These are phyloP conservation scores for Orthosia gracilis DNA, from an alignment of 2,888 invertebrate species.

Conservation along the genomic window DNA sequence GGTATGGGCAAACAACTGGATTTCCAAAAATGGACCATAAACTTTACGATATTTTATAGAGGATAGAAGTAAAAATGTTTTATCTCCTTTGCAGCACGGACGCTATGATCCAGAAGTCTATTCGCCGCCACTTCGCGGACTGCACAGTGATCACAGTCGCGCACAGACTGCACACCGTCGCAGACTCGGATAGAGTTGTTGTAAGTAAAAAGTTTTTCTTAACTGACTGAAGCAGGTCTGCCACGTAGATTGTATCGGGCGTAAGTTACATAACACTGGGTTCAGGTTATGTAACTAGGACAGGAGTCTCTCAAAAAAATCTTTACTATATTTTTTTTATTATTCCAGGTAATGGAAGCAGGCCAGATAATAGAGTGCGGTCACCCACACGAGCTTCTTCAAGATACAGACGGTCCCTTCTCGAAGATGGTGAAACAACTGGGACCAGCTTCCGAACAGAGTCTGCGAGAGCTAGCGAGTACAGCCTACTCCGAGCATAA, in stretches of 20 bases:
- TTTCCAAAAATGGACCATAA: neutral
- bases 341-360: conserved; percentile 90
- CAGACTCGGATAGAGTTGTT: conserved; percentile 96
- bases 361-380: conserved; percentile 93
- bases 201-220: conserved; percentile 90
- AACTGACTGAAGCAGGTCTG: no score
- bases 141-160: conserved; percentile 98
- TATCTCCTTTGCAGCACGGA: conserved; percentile 92
- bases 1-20: neutral
- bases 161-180: conserved; percentile 97
- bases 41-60: no score
- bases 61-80: no score
- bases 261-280: no score
- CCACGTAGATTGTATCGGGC: no score
- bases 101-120: conserved; percentile 96
- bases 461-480: conserved; percentile 82
- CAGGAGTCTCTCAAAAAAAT: no score
- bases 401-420: conserved; percentile 90
- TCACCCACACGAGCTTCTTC: conserved; percentile 92
- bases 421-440: conserved; percentile 92
- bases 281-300: no score
- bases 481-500: conserved; percentile 83
- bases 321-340: neutral
- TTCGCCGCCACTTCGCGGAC: conserved; percentile 94
- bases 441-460: conserved; percentile 88